Conservation (phyloP, 2,797 vertebrate species). For the Microcaecilia unicolor region DNA sequence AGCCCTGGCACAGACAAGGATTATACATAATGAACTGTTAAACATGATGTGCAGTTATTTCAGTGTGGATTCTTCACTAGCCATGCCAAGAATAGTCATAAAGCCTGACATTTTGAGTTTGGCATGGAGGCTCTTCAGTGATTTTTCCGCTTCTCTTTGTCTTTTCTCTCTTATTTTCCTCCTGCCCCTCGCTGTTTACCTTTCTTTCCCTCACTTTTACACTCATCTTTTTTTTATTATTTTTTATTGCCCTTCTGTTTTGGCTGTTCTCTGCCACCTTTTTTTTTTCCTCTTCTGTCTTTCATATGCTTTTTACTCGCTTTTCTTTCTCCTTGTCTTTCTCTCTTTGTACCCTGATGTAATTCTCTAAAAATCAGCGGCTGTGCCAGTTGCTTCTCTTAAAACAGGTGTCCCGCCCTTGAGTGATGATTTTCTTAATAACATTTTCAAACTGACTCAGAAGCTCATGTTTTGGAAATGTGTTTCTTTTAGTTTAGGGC, state of each 20-base stretch:
- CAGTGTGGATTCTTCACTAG: constrained; percentile 59
- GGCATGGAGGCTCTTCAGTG: constrained; percentile 54
- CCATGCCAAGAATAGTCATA: constrained; percentile 65
- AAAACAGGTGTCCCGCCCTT: constrained; percentile 81
- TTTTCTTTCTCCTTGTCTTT: background rate
- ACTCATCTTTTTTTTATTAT: constrained; percentile 18
- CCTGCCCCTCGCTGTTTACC: constrained; percentile 19
- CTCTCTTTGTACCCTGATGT: constrained; percentile 61
- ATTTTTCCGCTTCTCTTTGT: background rate
- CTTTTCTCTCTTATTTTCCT: constrained; percentile 23
- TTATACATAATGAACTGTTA: constrained; percentile 76
- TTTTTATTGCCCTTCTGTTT: background rate
- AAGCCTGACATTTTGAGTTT: constrained; percentile 69
- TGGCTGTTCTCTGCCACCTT: background rate
- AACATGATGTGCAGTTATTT: constrained; percentile 75
- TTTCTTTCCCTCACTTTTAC: constrained; percentile 4
- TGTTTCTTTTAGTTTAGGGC: constrained; percentile 60
- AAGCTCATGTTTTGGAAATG: constrained; percentile 46
- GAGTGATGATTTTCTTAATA: constrained; percentile 52
- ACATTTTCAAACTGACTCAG: constrained; percentile 76
- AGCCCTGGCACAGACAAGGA: too few relatives aligned
- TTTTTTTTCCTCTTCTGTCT: background rate
- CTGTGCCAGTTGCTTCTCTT: constrained; percentile 74
- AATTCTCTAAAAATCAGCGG: constrained; percentile 54
- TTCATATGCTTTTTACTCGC: background rate